Percentiles rank a stretch among this genome's conserved stretches.
These are phyloP conservation scores for Serranus cabrilla DNA, from an alignment of 2,797 vertebrate species.

Conservation along the genomic window DNA sequence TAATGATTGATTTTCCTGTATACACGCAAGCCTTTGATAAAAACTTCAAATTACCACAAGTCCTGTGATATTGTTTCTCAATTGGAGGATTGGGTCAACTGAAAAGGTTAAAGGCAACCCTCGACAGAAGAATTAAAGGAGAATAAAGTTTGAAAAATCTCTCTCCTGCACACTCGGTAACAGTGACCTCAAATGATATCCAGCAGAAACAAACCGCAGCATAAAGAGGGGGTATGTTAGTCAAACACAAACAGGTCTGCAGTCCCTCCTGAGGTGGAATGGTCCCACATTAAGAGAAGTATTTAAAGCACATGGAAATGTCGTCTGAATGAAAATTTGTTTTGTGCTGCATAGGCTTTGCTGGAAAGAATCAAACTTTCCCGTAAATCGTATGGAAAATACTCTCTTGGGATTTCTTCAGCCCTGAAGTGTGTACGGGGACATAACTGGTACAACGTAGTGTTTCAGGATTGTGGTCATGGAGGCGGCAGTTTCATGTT, in stretches of 20 bases:
- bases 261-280: conserved; percentile 89
- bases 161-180: conserved; percentile 90
- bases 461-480: conserved; percentile 91
- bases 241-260: conserved; percentile 87
- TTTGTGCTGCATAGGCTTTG: conserved; percentile 90
- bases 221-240: conserved; percentile 79
- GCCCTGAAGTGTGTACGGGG: conserved; percentile 76
- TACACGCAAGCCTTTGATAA: conserved; percentile 81
- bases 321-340: conserved; percentile 71
- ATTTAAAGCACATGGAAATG: conserved; percentile 90
- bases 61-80: conserved; percentile 90
- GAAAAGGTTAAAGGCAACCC: conserved; percentile 78
- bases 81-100: conserved; percentile 69
- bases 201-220: conserved; percentile 91
- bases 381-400: conserved; percentile 79
- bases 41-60: conserved; percentile 88
- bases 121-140: conserved; percentile 83
- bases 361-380: conserved; percentile 81
- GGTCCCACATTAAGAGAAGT: conserved; percentile 88
- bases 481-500: conserved; percentile 88
- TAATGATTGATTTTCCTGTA: conserved; percentile 80
- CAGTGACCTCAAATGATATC: conserved; percentile 92
- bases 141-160: conserved; percentile 84
- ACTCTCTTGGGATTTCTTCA: conserved; percentile 67
- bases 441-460: conserved; percentile 87